Conservation (phyloP, 2,113 vertebrate genomes). For the Chloebia gouldiae region DNA sequence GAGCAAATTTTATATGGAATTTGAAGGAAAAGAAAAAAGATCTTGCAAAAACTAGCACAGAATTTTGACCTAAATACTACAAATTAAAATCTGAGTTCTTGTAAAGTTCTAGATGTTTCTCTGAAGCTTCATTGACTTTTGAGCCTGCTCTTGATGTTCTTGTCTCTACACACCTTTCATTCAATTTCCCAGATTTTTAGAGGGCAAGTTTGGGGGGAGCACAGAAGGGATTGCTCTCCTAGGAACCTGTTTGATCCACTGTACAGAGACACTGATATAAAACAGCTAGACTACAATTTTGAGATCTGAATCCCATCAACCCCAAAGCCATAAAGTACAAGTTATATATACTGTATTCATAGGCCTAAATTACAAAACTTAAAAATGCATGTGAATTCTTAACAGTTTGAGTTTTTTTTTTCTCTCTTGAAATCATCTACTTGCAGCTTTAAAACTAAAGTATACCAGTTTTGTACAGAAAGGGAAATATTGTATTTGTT, state of each 20-base stretch:
- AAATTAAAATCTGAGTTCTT: neutral
- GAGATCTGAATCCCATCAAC: neutral
- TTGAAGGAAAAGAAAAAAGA: neutral
- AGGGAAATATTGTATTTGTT: conserved; percentile 66
- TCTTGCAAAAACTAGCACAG: neutral
- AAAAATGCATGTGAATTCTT: neutral
- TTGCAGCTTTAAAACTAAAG: neutral
- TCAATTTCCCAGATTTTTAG: neutral
- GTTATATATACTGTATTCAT: neutral
- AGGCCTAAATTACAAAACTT: neutral
- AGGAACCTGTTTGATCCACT: neutral
- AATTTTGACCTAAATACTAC: neutral
- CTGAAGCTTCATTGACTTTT: neutral
- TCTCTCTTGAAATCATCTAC: conserved; percentile 12
- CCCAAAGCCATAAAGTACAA: neutral
- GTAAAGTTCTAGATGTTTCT: neutral
- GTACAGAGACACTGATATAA: neutral
- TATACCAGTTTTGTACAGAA: neutral
- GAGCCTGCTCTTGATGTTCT: neutral
- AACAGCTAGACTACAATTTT: neutral
- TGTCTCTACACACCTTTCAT: neutral
- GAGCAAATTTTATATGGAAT: neutral
- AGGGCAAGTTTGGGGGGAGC: neutral
- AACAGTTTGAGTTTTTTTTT: neutral
- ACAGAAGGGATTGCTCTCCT: neutral